phyloP scores from a whole-genome alignment of 2,797 vertebrate genomes.

The Heliangelus exortis region DNA sequence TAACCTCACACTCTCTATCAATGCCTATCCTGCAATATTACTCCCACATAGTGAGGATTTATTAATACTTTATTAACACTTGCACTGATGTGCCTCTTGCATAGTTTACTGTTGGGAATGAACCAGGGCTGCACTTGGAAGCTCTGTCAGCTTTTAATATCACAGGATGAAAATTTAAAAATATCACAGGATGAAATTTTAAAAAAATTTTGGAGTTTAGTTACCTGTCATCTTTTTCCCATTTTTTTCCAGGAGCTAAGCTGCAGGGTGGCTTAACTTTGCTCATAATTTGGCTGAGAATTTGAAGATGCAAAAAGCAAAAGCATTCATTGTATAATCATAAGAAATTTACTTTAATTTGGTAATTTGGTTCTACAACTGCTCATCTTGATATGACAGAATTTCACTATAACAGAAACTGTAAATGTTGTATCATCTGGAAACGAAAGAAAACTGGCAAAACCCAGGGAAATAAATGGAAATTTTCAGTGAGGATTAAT shows the following conservation, averaged over 20 bases:
- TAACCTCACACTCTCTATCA: conserved; percentile 6
- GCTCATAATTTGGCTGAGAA: background rate
- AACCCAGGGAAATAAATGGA: background rate
- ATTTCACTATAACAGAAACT: background rate
- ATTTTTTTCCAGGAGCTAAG: background rate
- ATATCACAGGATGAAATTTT: background rate
- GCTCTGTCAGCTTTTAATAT: background rate
- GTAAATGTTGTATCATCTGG: background rate
- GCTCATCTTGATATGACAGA: background rate
- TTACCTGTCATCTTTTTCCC: background rate
- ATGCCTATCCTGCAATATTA: background rate
- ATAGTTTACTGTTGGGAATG: background rate
- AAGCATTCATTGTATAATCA: background rate
- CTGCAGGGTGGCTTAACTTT: background rate
- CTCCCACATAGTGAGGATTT: conserved; percentile 26
- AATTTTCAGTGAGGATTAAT: background rate
- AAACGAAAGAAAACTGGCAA: background rate
- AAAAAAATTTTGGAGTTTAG: background rate
- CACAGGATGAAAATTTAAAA: background rate
- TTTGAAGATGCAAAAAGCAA: background rate
- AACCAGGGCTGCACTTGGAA: background rate
- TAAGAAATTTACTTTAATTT: background rate
- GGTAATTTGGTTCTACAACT: background rate
- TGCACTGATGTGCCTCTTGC: background rate
- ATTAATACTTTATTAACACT: conserved; percentile 63